phyloP scores from a whole-genome alignment of 1,140 invertebrate species.

The Magallana ariakensis region DNA sequence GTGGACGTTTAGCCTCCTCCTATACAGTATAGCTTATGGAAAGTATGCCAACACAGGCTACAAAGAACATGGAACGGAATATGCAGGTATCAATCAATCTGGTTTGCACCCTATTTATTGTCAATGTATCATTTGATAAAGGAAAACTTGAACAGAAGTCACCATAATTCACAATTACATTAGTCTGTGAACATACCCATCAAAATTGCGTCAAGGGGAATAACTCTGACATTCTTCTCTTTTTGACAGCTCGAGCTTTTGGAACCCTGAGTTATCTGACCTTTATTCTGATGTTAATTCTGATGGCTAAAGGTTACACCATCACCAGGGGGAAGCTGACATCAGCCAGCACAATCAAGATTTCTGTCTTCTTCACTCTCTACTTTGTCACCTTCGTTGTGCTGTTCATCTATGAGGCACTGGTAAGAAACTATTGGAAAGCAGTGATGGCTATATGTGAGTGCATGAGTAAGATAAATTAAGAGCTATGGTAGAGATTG shows the following conservation, averaged over 20 bases:
- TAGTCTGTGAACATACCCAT: constrained; percentile 33
- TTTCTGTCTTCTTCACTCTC: constrained; percentile 89
- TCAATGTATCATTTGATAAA: too few species aligned
- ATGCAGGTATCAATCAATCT: constrained; percentile 81
- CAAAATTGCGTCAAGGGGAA: constrained; percentile 14
- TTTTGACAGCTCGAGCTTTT: constrained; percentile 85
- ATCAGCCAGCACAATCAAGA: constrained; percentile 85
- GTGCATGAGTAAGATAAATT: too few species aligned
- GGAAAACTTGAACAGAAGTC: too few species aligned
- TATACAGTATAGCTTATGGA: constrained; percentile 85
- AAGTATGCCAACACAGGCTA: constrained; percentile 87
- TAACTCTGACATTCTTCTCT: not conserved
- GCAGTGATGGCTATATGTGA: too few species aligned
- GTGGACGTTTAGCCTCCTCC: constrained; percentile 83
- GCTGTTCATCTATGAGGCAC: constrained; percentile 86
- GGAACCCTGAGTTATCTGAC: constrained; percentile 85
- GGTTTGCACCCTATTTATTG: too few species aligned
- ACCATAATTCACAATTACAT: too few species aligned
- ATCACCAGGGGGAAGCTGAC: constrained; percentile 90
- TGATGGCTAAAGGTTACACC: constrained; percentile 94
- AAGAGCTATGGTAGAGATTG: too few species aligned
- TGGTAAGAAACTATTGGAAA: constrained; percentile 59
- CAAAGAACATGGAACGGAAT: constrained; percentile 82
- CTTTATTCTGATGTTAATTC: constrained; percentile 88
- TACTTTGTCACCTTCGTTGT: constrained; percentile 86